These are phyloP conservation scores for Propithecus perrieri DNA, from an alignment of 2,797 vertebrate genomes.

Conservation along the genomic window DNA sequence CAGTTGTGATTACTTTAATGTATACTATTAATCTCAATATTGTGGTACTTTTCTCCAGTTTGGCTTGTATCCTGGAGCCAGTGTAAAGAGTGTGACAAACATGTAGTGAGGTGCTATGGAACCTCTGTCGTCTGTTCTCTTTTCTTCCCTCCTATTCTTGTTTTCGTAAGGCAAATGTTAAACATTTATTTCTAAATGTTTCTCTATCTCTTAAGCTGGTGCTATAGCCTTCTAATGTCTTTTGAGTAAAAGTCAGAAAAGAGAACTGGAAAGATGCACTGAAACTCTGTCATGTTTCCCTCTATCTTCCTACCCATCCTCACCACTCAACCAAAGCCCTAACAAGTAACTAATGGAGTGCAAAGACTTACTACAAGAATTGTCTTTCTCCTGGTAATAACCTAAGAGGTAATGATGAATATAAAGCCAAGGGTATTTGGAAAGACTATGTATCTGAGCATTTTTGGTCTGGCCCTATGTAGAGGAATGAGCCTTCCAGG, in stretches of 20 bases:
- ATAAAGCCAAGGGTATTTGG: background rate
- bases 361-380: background rate
- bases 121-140: background rate
- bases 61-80: background rate
- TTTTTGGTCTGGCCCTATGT: background rate
- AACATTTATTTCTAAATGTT: background rate
- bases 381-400: background rate
- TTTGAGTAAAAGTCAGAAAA: background rate
- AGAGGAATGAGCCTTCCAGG: background rate
- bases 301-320: background rate
- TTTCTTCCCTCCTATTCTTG: background rate
- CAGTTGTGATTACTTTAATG: background rate
- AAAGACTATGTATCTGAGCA: background rate
- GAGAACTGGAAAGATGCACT: background rate
- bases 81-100: background rate
- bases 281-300: background rate
- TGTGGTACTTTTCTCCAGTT: background rate
- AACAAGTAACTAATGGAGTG: background rate
- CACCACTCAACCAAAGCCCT: background rate
- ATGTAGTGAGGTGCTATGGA: background rate
- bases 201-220: background rate
- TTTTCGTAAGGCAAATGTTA: background rate
- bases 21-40: background rate
- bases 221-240: background rate
- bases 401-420: background rate